phyloP scores from a whole-genome alignment of 2,888 invertebrate genomes.

The Drosophila helvetica region DNA sequence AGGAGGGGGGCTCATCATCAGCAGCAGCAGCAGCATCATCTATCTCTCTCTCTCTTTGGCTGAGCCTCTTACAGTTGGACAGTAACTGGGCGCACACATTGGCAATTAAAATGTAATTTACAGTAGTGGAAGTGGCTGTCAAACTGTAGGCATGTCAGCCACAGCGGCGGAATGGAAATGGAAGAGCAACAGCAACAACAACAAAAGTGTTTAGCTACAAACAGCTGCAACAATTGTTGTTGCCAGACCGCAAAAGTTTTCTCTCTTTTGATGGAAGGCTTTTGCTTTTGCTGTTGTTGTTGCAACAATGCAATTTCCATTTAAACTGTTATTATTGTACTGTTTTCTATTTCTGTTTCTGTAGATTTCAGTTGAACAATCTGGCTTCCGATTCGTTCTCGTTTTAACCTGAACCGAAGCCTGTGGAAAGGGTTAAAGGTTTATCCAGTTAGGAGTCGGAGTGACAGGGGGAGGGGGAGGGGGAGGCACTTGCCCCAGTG shows the following conservation, averaged over 20 bases:
- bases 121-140: constrained; percentile 14
- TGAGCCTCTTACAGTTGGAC: constrained; percentile 40
- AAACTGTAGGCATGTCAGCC: constrained; percentile 34
- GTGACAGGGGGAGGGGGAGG: too few relatives aligned
- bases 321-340: constrained; percentile 49
- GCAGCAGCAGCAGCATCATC: constrained; percentile 14
- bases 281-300: constrained; percentile 24
- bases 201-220: constrained; percentile 12
- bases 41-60: constrained; percentile 5
- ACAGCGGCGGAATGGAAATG: background rate
- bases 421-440: background rate
- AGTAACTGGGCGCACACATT: constrained; percentile 22
- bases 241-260: constrained; percentile 44
- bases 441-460: background rate
- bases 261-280: constrained; percentile 20
- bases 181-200: background rate
- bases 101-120: constrained; percentile 51
- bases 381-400: constrained; percentile 24
- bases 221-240: constrained; percentile 42
- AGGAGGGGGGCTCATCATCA: background rate
- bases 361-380: constrained; percentile 33
- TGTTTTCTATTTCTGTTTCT: constrained; percentile 23
- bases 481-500: background rate
- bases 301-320: constrained; percentile 49
- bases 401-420: constrained; percentile 10